Base-by-base conservation (phyloP, 2,113 vertebrate species). In the Nerophis lumbriciformis region DNA sequence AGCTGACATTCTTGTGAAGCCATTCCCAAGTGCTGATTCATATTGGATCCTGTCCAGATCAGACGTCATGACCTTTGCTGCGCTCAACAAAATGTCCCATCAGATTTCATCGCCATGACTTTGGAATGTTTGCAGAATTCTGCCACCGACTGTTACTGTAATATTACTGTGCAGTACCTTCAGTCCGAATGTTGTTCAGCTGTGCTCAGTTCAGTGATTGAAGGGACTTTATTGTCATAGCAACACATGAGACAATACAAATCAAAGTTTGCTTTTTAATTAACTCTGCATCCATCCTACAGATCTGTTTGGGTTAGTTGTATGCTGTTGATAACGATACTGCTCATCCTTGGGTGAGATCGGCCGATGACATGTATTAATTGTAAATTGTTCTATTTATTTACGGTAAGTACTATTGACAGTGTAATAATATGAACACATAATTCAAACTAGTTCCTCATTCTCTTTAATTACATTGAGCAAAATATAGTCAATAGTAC, bases 81-180 rank as follows among this genome's bases (percentile, higher is more conserved):
- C 68, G 65, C 38, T 80, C 76, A 71, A 77, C 73, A 71, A 81
- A 85, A 84, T 82, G 83, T 76, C 80, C 82, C 77, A 71, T 80
- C 48, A 66, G 71, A 83, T 80, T 82, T 76, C 50, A 76, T 72
- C 72, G 72, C 10, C 13, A 49, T 3, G 6, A 38, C 7, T 54
- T n/a, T 37, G 15, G 53, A 54, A 45, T 45, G 42, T 45, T 45
- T 45, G 42, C 39, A 42, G 39, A 42, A 42, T 42, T 42, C 39
- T 9, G 7, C 11, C 7, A 15, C 35, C 6, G 35, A 54, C 52
- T 21, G 28, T 28, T 28, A 2, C 28, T 28, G 28, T 2, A 28
- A 28, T 28, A 51, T 1, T 55, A 16, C 5, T 39, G 38, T 60
- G 19, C 21, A 11, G 35, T 16, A 56, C 37, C 45, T 66, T 28